phyloP scores from a whole-genome alignment of 23 tunicate genomes.

The Aplidium turbinatum region DNA sequence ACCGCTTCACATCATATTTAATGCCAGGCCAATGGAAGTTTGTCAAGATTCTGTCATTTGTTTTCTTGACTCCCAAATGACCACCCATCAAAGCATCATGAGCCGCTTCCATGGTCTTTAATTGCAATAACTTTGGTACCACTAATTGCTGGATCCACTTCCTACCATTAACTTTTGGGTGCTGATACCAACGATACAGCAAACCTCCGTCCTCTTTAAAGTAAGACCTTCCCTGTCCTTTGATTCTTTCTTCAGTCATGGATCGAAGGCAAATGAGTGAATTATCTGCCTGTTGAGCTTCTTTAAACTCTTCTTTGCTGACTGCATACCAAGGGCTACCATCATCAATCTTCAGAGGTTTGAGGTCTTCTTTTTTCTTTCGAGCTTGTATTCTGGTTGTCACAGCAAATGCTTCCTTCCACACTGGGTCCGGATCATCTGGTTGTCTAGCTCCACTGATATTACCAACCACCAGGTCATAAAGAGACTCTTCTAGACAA shows the following conservation, averaged over 20 bases:
- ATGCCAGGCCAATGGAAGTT: constrained; percentile 37
- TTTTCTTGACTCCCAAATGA: constrained; percentile 45
- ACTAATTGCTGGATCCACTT: constrained; percentile 9
- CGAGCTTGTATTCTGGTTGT: constrained; percentile 4
- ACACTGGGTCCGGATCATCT: constrained; percentile 5
- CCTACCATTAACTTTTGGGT: constrained; percentile 5
- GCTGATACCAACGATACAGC: not conserved
- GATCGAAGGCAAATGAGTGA: not conserved
- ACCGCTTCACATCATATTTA: not conserved
- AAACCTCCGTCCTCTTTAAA: constrained; percentile 2
- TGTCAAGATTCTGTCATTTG: constrained; percentile 12
- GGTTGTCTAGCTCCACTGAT: constrained; percentile 3
- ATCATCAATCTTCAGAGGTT: not conserved
- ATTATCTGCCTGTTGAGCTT: constrained; percentile 1
- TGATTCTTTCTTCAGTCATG: not conserved
- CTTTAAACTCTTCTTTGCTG: not conserved
- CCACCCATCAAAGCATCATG: constrained; percentile 38
- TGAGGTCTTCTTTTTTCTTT: not conserved
- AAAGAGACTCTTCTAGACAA: not conserved
- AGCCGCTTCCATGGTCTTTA: constrained; percentile 25
- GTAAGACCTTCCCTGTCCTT: not conserved
- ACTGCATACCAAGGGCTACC: not conserved
- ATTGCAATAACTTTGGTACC: not conserved
- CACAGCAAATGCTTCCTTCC: constrained; percentile 20
- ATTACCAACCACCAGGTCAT: constrained; percentile 25